Conservation (phyloP, 2,797 vertebrate species). For the Bradypus variegatus region DNA sequence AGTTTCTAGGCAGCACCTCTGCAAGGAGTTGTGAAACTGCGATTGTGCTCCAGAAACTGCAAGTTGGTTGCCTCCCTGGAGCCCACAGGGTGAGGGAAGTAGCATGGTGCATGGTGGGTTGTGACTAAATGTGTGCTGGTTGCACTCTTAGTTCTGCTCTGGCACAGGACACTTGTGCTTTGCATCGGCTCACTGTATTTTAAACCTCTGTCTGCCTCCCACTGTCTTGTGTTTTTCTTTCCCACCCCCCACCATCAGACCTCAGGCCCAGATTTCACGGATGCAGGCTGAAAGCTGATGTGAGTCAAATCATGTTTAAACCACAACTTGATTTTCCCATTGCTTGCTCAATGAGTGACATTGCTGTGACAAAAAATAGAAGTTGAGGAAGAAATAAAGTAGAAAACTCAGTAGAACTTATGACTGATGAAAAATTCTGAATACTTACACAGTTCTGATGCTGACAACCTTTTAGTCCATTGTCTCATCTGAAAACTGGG, state of each 20-base stretch:
- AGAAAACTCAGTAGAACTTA: not conserved
- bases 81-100: rapidly evolving
- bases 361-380: rapidly evolving
- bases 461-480: not conserved
- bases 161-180: not conserved
- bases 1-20: too few species aligned
- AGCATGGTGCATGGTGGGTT: rapidly evolving
- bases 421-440: not conserved
- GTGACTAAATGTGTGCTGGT: not conserved
- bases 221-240: not conserved
- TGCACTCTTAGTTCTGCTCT: not conserved
- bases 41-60: not conserved
- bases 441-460: not conserved
- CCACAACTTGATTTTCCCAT: not conserved
- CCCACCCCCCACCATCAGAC: not conserved
- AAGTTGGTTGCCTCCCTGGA: not conserved
- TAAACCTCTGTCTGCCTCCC: not conserved
- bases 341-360: not conserved
- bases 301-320: not conserved
- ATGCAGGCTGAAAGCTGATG: not conserved
- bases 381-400: not conserved
- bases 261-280: rapidly evolving
- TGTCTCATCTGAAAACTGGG: not conserved
- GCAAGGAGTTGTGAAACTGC: not conserved
- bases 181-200: too few species aligned